A percentile compares a stretch with the other conserved stretches of the same genome.
phyloP scores from a whole-genome alignment of 2,888 invertebrate species.

The Seira sanloemensis region DNA sequence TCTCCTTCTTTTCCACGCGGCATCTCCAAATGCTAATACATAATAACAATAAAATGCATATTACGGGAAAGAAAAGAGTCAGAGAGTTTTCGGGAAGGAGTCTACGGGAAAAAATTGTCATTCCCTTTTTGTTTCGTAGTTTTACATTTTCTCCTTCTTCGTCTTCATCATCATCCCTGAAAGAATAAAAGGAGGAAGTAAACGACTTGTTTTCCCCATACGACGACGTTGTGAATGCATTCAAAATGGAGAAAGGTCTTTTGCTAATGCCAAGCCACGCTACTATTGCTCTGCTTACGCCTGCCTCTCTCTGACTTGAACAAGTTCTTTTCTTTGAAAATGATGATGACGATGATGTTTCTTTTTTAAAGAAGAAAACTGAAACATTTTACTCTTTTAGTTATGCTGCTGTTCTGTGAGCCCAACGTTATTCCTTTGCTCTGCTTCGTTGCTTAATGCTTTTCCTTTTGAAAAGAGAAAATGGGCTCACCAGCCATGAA shows the following conservation, averaged over 20 bases:
- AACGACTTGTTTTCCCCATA: slow-evolving; percentile 4
- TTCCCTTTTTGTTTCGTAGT: neutral
- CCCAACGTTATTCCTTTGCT: neutral
- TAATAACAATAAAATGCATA: slow-evolving; percentile 4
- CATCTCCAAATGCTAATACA: neutral
- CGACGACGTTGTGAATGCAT: neutral
- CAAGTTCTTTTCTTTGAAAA: neutral
- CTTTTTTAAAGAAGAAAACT: slow-evolving; percentile 1
- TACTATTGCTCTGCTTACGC: neutral
- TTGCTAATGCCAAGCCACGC: neutral
- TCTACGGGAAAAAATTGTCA: neutral
- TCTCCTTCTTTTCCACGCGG: neutral
- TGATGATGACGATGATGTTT: neutral
- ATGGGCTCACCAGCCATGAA: slow-evolving; percentile 38
- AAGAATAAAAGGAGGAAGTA: neutral
- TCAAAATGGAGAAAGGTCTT: neutral
- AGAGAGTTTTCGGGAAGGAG: neutral
- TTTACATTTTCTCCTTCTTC: neutral
- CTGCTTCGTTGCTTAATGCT: slow-evolving; percentile 20
- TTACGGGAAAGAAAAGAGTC: neutral
- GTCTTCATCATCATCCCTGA: neutral
- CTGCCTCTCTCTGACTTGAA: neutral
- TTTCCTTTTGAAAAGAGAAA: slow-evolving; percentile 15
- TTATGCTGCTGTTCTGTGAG: too few relatives aligned
- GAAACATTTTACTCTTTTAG: neutral